Conservation (phyloP, 2,113 vertebrate genomes). For the Oceanites oceanicus region DNA sequence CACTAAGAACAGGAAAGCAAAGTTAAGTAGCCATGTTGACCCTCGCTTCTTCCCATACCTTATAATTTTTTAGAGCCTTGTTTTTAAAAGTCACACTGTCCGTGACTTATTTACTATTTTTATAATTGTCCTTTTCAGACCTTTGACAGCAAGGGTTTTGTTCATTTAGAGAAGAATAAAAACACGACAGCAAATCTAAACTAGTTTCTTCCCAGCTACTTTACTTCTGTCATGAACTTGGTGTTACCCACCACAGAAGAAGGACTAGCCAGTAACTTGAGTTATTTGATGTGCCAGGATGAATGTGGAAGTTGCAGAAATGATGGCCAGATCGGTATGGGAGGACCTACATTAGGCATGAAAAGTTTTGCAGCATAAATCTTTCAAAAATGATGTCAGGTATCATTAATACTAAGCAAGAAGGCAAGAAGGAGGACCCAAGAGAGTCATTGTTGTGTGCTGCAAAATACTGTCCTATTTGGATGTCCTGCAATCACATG, state of each 20-base stretch:
- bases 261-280: not conserved
- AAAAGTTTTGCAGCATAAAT: not conserved
- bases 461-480: not conserved
- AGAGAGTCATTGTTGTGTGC: not conserved
- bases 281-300: not conserved
- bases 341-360: not conserved
- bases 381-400: not conserved
- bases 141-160: not conserved
- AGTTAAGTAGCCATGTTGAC: not conserved
- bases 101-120: not conserved
- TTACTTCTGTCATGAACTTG: not conserved
- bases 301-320: not conserved
- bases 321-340: not conserved
- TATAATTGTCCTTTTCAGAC: not conserved
- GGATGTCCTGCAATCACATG: not conserved
- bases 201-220: not conserved
- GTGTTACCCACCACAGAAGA: not conserved
- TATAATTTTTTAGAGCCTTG: not conserved
- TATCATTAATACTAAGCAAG: not conserved
- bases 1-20: not conserved
- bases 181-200: not conserved
- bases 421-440: not conserved
- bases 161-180: not conserved
- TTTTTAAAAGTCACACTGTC: not conserved
- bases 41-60: accelerated